These are phyloP conservation scores for Urocitellus parryii DNA, from an alignment of 2,113 vertebrate genomes.

Conservation along the genomic window DNA sequence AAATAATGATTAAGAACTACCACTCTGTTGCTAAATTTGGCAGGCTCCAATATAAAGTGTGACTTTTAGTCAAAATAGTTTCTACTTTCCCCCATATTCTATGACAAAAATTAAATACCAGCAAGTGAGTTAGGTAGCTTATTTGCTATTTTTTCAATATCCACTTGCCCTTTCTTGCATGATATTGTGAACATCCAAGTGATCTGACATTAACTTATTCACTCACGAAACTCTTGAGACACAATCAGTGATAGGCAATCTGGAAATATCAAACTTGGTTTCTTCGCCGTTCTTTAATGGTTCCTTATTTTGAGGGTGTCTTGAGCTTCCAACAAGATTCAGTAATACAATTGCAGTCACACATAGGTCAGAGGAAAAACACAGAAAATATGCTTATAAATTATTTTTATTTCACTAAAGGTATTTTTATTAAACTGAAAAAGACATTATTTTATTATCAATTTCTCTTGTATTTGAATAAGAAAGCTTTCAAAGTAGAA, in stretches of 20 bases:
- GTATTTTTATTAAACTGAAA: neutral
- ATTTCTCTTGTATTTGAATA: neutral
- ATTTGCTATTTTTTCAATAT: neutral
- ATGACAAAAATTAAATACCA: slow-evolving; percentile 17
- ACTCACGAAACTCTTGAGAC: neutral
- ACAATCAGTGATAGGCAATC: neutral
- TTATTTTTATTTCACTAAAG: neutral
- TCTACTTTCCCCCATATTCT: neutral
- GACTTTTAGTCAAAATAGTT: neutral
- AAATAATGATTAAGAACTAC: neutral
- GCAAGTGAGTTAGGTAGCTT: neutral
- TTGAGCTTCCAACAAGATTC: neutral
- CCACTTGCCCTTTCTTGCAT: neutral
- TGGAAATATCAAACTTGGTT: neutral
- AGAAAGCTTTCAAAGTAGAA: neutral
- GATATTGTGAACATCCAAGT: neutral
- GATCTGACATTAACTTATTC: neutral
- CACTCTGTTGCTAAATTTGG: neutral
- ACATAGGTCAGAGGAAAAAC: neutral
- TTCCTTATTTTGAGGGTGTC: neutral
- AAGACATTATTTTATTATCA: neutral
- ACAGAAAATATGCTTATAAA: neutral
- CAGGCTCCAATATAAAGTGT: neutral
- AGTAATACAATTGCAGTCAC: neutral
- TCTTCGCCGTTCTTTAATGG: neutral